Evolutionary conservation across 1,140 invertebrate genomes (phyloP), one percentile per base, ranked within the genome.

Genomic region (Hormaphis cornu): DNA sequence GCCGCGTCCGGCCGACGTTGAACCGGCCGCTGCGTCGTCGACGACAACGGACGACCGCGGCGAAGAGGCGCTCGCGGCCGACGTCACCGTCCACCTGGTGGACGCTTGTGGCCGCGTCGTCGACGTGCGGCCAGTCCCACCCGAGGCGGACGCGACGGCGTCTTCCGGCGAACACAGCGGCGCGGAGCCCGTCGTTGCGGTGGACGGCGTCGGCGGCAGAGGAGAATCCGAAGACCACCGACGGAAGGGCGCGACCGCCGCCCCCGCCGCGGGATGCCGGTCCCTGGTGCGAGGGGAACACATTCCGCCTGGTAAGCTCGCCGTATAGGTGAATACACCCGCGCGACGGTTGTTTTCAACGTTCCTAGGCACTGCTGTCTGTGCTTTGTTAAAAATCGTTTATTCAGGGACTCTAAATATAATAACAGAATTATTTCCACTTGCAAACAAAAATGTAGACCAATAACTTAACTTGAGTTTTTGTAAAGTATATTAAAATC

Each of bases 261-360:
- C 54, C 30, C 5, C 9, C 9, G 1, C 35, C 4, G 20, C 52
- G 8, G 30, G 18, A 54, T 54, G 40, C 28, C 26, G 6, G n/a
- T 14, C 58, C 20, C 16, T 2, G 6, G 20, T 50, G 35, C 61
- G 30, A 30, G 61, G 33, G 16, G 61, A 66, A 50, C 61, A 66
- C 6, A 66, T 66, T 50, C 61, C 61, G 1, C 61, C 61, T 1
- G 61, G 61, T 66, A 66, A 66, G 20, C 3, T 20, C 14, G n/a
- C n/a, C n/a, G n/a, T n/a, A n/a, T n/a, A n/a, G n/a, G n/a, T n/a
- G n/a, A n/a, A n/a, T n/a, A n/a, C n/a, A n/a, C n/a, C n/a, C n/a
- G n/a, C n/a, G n/a, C n/a, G n/a, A n/a, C 9, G 7, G 4, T 52
- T n/a, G 7, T 6, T 52, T n/a, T 50, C 16, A 16, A 4, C 48